phyloP scores from a whole-genome alignment of 1,140 invertebrate species.

The Cotesia typhae region DNA sequence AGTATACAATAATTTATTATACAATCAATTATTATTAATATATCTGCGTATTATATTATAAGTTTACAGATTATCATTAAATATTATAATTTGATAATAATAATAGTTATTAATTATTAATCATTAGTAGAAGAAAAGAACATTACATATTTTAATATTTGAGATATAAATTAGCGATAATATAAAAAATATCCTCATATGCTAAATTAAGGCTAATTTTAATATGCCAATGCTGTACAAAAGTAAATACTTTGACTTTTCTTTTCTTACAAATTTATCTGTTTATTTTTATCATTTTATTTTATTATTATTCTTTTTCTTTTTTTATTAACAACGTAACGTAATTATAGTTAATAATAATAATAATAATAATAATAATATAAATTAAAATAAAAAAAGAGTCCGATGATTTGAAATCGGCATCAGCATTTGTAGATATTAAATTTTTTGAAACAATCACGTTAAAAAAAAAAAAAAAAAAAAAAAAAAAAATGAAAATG shows the following conservation, averaged over 20 bases:
- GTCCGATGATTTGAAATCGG: too few species aligned
- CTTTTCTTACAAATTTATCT: conserved; percentile 37
- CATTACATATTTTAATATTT: conserved; percentile 57
- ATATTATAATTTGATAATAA: conserved; percentile 47
- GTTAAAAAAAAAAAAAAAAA: neutral
- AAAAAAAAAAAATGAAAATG: neutral
- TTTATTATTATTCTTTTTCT: neutral
- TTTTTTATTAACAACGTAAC: conserved; percentile 10
- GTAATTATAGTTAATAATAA: conserved; percentile 12
- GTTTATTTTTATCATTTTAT: conserved; percentile 5
- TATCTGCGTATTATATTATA: conserved; percentile 61
- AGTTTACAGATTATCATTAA: conserved; percentile 55
- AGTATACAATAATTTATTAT: conserved; percentile 55
- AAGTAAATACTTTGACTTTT: conserved; percentile 58
- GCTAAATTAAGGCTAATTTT: conserved; percentile 40
- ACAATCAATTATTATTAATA: conserved; percentile 56
- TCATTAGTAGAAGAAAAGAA: conserved; percentile 47
- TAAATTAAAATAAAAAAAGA: too few species aligned
- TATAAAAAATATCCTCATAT: neutral
- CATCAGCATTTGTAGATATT: too few species aligned
- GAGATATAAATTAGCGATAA: neutral
- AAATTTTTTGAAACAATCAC: neutral
- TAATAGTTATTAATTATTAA: conserved; percentile 42
- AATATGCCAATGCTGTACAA: conserved; percentile 62
- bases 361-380: too few species aligned